These are phyloP conservation scores for Panulirus ornatus DNA, from an alignment of 1,140 invertebrate genomes.

Conservation along the genomic window DNA sequence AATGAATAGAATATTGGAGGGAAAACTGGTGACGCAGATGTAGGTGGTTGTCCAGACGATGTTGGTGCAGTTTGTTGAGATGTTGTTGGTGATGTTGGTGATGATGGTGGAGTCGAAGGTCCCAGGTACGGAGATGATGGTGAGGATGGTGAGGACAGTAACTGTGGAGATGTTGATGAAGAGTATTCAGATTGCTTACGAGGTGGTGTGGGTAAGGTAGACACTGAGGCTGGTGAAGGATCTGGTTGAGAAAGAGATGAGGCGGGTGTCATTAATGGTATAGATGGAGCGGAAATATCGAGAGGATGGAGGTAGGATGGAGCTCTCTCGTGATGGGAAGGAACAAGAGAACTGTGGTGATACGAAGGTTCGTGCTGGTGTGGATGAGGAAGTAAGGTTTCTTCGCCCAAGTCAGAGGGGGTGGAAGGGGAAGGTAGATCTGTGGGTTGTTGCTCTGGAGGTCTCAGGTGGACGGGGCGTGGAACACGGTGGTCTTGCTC, in stretches of 20 bases:
- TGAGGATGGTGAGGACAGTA: neutral
- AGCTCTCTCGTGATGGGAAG: neutral
- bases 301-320: neutral
- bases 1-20: neutral
- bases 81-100: neutral
- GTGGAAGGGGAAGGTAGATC: neutral
- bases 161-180: neutral
- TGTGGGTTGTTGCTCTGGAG: neutral
- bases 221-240: neutral
- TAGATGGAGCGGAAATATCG: neutral
- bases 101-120: neutral
- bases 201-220: neutral
- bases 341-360: neutral
- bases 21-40: neutral
- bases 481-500: slow-evolving; percentile 6
- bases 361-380: neutral
- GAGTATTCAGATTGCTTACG: neutral
- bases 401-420: neutral
- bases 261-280: neutral
- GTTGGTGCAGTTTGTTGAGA: neutral
- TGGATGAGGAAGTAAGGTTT: neutral
- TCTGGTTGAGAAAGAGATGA: neutral
- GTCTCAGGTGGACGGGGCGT: neutral
- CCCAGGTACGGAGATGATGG: neutral
- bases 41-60: neutral